Evolutionary conservation across 1,140 invertebrate genomes (phyloP).

Genomic region (Drosophila insularis): DNA sequence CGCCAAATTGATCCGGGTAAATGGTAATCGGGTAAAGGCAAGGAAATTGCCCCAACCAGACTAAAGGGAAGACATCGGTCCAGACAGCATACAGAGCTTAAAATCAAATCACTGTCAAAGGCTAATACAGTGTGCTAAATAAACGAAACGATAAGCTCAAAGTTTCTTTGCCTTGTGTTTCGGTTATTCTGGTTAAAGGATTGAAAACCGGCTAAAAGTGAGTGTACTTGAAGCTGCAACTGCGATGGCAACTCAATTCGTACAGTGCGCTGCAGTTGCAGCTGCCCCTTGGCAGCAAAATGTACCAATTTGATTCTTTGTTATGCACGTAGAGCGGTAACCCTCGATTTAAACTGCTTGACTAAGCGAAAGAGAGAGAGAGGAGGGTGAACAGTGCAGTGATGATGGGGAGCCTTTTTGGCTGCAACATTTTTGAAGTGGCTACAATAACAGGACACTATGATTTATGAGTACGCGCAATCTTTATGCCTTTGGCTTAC

Average conservation of each 20-base stretch:
- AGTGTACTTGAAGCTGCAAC: slow-evolving; percentile 5
- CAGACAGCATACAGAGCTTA: too few species aligned
- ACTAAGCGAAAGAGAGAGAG: not conserved
- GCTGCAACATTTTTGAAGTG: slow-evolving; percentile 34
- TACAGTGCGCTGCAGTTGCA: slow-evolving; percentile 27
- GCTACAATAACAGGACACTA: slow-evolving; percentile 57
- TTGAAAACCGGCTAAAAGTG: not conserved
- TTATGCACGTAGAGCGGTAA: slow-evolving; percentile 18
- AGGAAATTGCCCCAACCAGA: too few species aligned
- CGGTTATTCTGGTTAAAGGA: not conserved
- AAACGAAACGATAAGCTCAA: slow-evolving; percentile 18
- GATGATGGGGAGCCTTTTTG: slow-evolving; percentile 18
- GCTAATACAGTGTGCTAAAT: slow-evolving; percentile 33
- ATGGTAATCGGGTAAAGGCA: too few species aligned
- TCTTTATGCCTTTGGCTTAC: slow-evolving; percentile 34
- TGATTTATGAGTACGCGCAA: slow-evolving; percentile 59
- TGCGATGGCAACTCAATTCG: slow-evolving; percentile 38
- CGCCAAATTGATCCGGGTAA: too few species aligned
- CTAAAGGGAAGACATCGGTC: too few species aligned
- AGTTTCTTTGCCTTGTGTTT: not conserved
- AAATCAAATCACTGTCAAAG: slow-evolving; percentile 42
- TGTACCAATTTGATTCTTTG: slow-evolving; percentile 17
- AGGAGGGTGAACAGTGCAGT: not conserved
- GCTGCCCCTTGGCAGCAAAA: slow-evolving; percentile 23
- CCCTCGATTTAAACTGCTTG: slow-evolving; percentile 1